Evolutionary conservation across 2,113 vertebrate genomes (phyloP).

Genomic region (Salminus brasiliensis): DNA sequence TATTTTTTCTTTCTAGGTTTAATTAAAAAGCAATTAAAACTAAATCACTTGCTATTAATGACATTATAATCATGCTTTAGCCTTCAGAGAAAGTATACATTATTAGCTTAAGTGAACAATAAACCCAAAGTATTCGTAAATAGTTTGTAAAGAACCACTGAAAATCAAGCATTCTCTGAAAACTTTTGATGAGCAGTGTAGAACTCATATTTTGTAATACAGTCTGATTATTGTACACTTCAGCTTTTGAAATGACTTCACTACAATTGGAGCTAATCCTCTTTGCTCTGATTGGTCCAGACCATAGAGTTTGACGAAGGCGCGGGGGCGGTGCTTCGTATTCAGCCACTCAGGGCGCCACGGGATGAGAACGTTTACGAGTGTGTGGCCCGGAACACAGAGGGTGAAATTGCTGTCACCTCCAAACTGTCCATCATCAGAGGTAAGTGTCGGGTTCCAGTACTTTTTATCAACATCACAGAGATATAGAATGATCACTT

Average conservation of each 20-base stretch:
- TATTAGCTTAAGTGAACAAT: too few relatives aligned
- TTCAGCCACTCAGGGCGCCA: conserved; percentile 93
- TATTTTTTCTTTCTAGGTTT: too few relatives aligned
- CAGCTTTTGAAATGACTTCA: not conserved
- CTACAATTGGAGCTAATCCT: not conserved
- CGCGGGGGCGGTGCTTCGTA: conserved; percentile 91
- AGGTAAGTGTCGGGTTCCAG: conserved; percentile 75
- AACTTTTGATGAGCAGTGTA: too few relatives aligned
- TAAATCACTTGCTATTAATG: too few relatives aligned
- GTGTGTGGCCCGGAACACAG: conserved; percentile 91
- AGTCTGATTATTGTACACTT: too few relatives aligned
- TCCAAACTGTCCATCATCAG: conserved; percentile 96
- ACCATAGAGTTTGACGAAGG: conserved; percentile 97
- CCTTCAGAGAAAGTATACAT: too few relatives aligned
- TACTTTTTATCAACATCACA: not conserved
- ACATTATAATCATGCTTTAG: too few relatives aligned
- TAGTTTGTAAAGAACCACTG: too few relatives aligned
- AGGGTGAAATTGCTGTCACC: conserved; percentile 86
- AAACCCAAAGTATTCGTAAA: too few relatives aligned
- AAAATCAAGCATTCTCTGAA: too few relatives aligned
- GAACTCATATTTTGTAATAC: too few relatives aligned
- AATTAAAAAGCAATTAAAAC: too few relatives aligned
- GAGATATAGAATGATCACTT: not conserved
- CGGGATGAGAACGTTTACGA: conserved; percentile 95
- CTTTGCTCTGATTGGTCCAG: conserved; percentile 67